Percentiles rank a stretch among this genome's conserved stretches.
Conservation (phyloP, 1,140 invertebrate species). For the Pseudomyrmex pallidus region DNA sequence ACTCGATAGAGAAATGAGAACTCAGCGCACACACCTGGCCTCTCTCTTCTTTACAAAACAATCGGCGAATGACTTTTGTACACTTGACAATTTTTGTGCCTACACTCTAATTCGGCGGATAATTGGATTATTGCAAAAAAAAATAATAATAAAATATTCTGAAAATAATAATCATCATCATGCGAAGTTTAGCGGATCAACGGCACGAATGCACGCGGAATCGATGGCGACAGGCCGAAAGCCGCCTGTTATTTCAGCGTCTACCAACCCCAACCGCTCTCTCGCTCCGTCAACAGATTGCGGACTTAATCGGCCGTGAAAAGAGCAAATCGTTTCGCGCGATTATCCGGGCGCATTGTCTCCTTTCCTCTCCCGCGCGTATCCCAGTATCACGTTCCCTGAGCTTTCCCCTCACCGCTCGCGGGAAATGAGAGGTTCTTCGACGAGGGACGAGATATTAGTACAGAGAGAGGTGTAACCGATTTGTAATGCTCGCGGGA, state of each 20-base stretch:
- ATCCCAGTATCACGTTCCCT: conserved; percentile 7
- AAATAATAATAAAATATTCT: not conserved
- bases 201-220: not conserved
- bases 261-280: conserved; percentile 40
- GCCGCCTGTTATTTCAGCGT: conserved; percentile 64
- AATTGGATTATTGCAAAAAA: not conserved
- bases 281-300: conserved; percentile 78
- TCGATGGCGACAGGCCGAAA: conserved; percentile 28
- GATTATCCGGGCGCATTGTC: conserved; percentile 80
- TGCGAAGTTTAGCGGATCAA: conserved; percentile 32
- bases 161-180: not conserved
- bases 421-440: conserved; percentile 23
- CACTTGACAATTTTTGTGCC: too few species aligned
- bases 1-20: not conserved
- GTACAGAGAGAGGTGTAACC: conserved; percentile 67
- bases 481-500: conserved; percentile 74
- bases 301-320: conserved; percentile 83
- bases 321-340: conserved; percentile 83
- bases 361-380: conserved; percentile 55
- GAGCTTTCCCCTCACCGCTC: conserved; percentile 43
- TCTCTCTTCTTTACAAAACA: not conserved
- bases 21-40: too few species aligned
- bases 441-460: conserved; percentile 56
- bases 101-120: too few species aligned
- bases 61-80: too few species aligned